Base-by-base conservation (phyloP, 1,140 invertebrate species). In the Atta texana region DNA sequence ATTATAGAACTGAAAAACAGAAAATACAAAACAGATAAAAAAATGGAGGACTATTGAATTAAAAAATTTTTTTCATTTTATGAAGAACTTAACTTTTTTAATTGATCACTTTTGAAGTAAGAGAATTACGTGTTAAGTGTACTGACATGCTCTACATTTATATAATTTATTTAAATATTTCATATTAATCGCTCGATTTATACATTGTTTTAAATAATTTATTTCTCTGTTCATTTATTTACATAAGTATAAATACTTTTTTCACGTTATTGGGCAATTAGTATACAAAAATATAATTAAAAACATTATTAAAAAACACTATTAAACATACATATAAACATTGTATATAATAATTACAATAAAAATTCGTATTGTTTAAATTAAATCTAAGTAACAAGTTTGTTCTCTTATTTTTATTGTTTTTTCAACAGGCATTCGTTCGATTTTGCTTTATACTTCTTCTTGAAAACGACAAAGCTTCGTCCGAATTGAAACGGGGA, bases 401-500 rank as follows among this genome's bases (percentile, higher is more conserved):
- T 6, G 5, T 2, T 14, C 12, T 18, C 12, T 14, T 63, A 75
- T 61, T 84, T 84, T 61, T 72, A 61, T 75, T 74, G 39, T 51
- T 49, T 44, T 51, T 51, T 61, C 14, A 53, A 75, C 63, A 84
- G 18, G 31, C n/a, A 61, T 72, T 72, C 5, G 57, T 84, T 74
- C 28, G 39, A 75, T 66, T 77, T 53, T 18, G 31, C 5, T 21
- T 72, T 59, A 44, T 39, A 34, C 21, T 5, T 39, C 28, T 80
- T 76, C 78, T 16, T 12, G 14, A 64, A 76, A 89, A 81, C 49
- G 77, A 86, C 87, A 63, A 89, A 75, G 51, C 87, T 28, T 24
- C 64, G 28, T 80, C 31, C 12, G 87, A 34, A 85, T 77, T 72
- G 24, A 28, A 44, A 75, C 14, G 44, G 53, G 87, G 68, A 89